Evolutionary conservation across 2,797 vertebrate species (phyloP), one percentile per base, ranked within the genome.

Genomic region (Manis crassicaudata): DNA sequence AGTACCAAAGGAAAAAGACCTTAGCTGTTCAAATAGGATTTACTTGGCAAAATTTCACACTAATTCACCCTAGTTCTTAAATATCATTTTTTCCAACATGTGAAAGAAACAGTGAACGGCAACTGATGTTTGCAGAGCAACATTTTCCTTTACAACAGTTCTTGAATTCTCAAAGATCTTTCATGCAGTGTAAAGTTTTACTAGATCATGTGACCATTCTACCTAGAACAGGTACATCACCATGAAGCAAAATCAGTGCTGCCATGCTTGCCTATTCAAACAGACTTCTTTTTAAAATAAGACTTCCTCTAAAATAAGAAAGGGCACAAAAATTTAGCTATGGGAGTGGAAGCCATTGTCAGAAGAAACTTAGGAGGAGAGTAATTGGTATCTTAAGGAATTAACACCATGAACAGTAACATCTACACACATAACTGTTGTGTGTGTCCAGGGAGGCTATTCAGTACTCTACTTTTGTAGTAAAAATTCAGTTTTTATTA

Each of bases 161-260:
- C 20, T 32, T 87, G 43, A 95, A 68, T 79, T 96, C 65, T 87
- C 68, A 89, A 90, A 87, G 56, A 86, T 79, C 27, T 68, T 54
- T 60, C 58, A 82, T 20, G 92, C 68, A 85, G 84, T 54, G 86
- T 60, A 6, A 97, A 97, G 90, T 96, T 90, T 90, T 54, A 96
- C 95, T 84, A 90, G 46, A 68, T 72, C 54, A 87, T 40, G 58
- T 89, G 86, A 95, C 27, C 18, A 35, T 73, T 95, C 80, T 87
- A 95, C 77, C 32, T 60, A 75, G 85, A 98, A 83, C 9, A 95
- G 84, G 92, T 87, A 37, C 5, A 93, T 94, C 65, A 94, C 72
- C 92, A 72, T 95, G 92, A 96, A 84, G 17, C 76, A 97, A 98
- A 97, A 98, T 90, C 83, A 96, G 79, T 84, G 23, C 43, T 83